These are phyloP conservation scores for Callimorpha dominula DNA, from an alignment of 2,888 invertebrate species.

Conservation along the genomic window DNA sequence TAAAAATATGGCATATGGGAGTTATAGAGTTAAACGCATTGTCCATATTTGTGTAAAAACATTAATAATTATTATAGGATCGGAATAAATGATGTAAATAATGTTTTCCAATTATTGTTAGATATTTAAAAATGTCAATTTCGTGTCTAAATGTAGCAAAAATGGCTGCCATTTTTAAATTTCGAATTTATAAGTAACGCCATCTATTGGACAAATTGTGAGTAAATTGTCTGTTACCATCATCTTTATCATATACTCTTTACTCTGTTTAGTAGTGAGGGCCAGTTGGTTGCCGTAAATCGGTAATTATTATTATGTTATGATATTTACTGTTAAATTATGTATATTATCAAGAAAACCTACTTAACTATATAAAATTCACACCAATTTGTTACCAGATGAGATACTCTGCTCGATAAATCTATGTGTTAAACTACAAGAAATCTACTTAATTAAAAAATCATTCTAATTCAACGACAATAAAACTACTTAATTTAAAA, in stretches of 20 bases:
- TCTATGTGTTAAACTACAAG: background rate
- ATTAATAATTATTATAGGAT: background rate
- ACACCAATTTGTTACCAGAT: no score
- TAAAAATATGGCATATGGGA: no score
- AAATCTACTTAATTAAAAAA: no score
- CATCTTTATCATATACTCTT: background rate
- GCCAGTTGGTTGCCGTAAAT: background rate
- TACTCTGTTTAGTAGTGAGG: background rate
- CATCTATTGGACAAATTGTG: background rate
- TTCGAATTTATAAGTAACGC: background rate
- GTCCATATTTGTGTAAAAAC: background rate
- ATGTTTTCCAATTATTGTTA: conserved; percentile 1
- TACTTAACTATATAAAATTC: no score
- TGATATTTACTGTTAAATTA: background rate
- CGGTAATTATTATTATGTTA: background rate
- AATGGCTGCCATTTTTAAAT: background rate
- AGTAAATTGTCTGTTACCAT: background rate
- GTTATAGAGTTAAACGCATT: background rate
- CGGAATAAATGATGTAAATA: conserved; percentile 7
- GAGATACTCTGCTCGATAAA: no score
- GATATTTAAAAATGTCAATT: conserved; percentile 35
- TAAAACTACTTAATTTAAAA: no score
- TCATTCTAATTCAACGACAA: no score
- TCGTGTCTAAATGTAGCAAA: conserved; percentile 10
- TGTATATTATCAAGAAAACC: no score